Evolutionary conservation across 2,113 vertebrate genomes (phyloP).

Genomic region (Tretioscincus oriximinensis): DNA sequence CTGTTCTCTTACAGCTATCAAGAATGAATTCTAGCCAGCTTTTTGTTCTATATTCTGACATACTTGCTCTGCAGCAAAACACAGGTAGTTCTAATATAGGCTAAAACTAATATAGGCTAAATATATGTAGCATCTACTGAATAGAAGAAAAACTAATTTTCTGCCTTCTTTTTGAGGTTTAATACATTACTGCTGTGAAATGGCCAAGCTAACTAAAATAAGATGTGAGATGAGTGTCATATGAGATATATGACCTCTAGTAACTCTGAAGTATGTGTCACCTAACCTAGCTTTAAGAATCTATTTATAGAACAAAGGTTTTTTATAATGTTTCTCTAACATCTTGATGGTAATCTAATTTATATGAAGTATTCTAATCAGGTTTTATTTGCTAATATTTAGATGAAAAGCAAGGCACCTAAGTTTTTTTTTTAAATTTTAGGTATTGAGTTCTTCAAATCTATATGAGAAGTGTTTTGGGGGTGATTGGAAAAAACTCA

Average conservation of each 20-base stretch:
- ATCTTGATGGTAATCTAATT: background rate
- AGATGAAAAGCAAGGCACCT: conserved; percentile 9
- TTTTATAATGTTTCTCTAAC: background rate
- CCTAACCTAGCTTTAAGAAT: background rate
- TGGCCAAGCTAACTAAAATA: background rate
- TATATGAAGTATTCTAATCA: background rate
- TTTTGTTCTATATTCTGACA: background rate
- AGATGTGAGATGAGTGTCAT: conserved; percentile 3
- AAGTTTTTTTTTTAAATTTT: background rate
- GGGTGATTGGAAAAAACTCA: no score
- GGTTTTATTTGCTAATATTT: background rate
- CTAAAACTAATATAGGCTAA: no score
- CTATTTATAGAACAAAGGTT: conserved; percentile 27
- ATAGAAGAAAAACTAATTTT: background rate
- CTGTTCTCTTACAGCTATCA: background rate
- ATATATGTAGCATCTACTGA: background rate
- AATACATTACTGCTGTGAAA: background rate
- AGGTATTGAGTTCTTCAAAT: background rate
- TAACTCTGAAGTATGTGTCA: conserved; percentile 5
- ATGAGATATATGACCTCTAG: conserved; percentile 10
- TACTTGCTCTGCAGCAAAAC: background rate
- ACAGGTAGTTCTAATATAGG: background rate
- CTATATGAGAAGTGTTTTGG: no score
- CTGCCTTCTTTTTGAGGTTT: background rate
- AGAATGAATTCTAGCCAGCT: background rate